Conservation (phyloP, 2,797 vertebrate species). For the Tangara arthus region DNA sequence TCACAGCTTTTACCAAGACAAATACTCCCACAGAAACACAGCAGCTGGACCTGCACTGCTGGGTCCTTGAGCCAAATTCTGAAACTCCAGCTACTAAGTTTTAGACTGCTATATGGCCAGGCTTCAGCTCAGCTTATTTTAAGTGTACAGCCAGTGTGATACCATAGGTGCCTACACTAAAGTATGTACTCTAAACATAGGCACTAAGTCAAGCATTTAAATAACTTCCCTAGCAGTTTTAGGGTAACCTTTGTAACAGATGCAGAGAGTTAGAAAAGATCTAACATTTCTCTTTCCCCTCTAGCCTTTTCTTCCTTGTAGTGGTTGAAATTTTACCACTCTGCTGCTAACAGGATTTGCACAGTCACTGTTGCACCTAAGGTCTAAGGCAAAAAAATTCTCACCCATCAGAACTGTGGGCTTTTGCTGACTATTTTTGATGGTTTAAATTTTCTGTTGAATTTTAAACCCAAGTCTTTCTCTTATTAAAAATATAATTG, state of each 20-base stretch:
- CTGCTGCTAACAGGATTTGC: background rate
- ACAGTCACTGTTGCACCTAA: background rate
- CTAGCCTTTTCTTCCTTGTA: background rate
- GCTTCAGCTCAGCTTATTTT: background rate
- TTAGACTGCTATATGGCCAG: background rate
- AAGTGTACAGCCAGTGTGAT: background rate
- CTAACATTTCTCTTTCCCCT: background rate
- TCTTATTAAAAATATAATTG: background rate
- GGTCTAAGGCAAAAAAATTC: background rate
- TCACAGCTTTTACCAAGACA: background rate
- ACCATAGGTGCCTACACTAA: background rate
- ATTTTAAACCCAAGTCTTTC: background rate
- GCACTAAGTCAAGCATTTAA: background rate
- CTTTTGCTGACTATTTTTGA: background rate
- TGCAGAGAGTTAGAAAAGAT: background rate
- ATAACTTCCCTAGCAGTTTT: background rate
- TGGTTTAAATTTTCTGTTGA: background rate
- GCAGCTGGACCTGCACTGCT: background rate
- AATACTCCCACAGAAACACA: background rate
- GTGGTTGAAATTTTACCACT: background rate
- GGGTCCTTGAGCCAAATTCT: background rate
- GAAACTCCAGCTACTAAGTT: background rate
- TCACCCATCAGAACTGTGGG: background rate
- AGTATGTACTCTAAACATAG: background rate
- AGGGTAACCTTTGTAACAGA: background rate